Evolutionary conservation across 2,113 vertebrate species (phyloP).

Genomic region (Solenodon paradoxus): DNA sequence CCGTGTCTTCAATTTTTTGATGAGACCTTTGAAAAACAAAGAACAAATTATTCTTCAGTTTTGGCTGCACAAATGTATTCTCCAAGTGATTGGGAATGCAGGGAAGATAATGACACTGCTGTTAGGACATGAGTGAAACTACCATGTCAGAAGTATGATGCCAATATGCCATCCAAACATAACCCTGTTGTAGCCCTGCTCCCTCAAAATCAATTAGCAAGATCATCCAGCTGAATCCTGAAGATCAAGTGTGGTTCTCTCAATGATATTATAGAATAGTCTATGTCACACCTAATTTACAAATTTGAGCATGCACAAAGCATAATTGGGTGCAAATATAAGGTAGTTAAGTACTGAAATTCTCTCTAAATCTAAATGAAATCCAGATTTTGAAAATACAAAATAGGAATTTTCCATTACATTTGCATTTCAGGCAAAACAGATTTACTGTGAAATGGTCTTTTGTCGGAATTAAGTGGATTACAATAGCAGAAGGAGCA

Average conservation of each 20-base stretch:
- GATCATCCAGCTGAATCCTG: neutral
- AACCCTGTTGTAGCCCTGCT: neutral
- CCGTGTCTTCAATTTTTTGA: slow-evolving; percentile 90
- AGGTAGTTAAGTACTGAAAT: neutral
- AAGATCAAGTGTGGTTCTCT: neutral
- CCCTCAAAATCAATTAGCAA: neutral
- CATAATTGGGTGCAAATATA: neutral
- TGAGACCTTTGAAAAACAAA: slow-evolving; percentile 86
- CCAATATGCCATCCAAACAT: neutral
- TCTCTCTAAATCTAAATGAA: neutral
- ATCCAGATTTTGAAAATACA: slow-evolving; percentile 2
- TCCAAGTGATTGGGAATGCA: neutral
- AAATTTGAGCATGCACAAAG: neutral
- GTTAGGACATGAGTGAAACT: neutral
- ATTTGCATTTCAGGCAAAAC: neutral
- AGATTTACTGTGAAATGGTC: slow-evolving; percentile 16
- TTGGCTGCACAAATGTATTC: neutral
- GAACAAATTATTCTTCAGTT: slow-evolving; percentile 43
- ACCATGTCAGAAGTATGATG: neutral
- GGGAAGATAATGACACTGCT: neutral
- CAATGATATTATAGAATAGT: neutral
- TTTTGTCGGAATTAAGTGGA: neutral
- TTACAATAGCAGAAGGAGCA: neutral
- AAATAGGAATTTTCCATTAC: slow-evolving; percentile 38
- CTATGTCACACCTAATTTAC: neutral